These are phyloP conservation scores for Torymus tubicola DNA, from an alignment of 2,888 invertebrate genomes.

Conservation along the genomic window DNA sequence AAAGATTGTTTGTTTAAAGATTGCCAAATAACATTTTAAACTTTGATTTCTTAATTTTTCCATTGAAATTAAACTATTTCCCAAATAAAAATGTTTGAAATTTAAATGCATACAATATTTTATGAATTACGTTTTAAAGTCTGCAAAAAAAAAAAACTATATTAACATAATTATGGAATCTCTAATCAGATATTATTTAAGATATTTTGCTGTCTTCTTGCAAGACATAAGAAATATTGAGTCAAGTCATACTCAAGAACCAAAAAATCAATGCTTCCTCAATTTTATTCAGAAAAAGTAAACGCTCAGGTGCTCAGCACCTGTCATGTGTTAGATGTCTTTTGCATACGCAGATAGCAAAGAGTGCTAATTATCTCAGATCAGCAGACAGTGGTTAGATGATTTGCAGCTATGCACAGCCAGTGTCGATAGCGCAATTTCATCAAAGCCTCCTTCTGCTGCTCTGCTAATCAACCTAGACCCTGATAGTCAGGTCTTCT, in stretches of 20 bases:
- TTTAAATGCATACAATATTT: too few relatives aligned
- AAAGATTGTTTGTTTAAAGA: too few relatives aligned
- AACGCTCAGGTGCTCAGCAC: constrained; percentile 24
- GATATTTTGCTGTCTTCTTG: background rate
- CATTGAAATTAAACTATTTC: too few relatives aligned
- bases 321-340: background rate
- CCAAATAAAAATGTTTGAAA: too few relatives aligned
- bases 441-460: constrained; percentile 1
- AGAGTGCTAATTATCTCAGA: constrained; percentile 51
- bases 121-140: too few relatives aligned
- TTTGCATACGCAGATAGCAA: constrained; percentile 12
- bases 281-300: constrained; percentile 20
- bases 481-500: background rate
- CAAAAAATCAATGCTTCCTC: background rate
- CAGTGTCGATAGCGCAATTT: constrained; percentile 50
- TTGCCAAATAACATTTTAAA: too few relatives aligned
- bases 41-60: too few relatives aligned
- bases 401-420: constrained; percentile 61
- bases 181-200: background rate
- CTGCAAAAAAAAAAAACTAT: too few relatives aligned
- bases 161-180: too few relatives aligned
- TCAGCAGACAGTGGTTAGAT: constrained; percentile 62
- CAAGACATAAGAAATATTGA: background rate
- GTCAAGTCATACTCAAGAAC: background rate
- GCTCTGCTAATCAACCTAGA: background rate